phyloP scores from a whole-genome alignment of 2,888 invertebrate genomes.

The Eupithecia subfuscata region DNA sequence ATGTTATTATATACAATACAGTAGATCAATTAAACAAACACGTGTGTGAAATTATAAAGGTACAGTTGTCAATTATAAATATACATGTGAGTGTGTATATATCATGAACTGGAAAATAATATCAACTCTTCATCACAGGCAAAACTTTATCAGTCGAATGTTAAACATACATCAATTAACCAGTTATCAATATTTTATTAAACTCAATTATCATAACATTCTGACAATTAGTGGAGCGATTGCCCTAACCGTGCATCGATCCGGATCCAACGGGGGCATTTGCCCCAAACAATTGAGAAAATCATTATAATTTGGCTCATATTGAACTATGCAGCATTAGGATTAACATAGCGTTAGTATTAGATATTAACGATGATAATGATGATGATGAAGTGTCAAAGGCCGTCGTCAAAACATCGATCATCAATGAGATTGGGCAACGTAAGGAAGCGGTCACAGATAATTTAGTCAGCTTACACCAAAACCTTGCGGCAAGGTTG shows the following conservation, averaged over 20 bases:
- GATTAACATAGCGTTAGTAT: background rate
- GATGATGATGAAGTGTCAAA: conserved; percentile 2
- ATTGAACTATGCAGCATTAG: background rate
- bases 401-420: background rate
- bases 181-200: background rate
- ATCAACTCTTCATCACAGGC: background rate
- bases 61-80: background rate
- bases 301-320: background rate
- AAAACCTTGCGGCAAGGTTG: conserved; percentile 78
- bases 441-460: conserved; percentile 48
- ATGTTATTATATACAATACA: background rate
- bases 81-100: background rate
- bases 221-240: background rate
- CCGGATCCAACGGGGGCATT: background rate
- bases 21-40: background rate
- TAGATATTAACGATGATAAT: background rate
- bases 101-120: background rate
- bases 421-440: conserved; percentile 33
- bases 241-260: background rate
- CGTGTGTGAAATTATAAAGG: background rate
- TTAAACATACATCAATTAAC: background rate
- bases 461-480: conserved; percentile 57
- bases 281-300: background rate
- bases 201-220: background rate
- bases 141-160: background rate